phyloP scores from a whole-genome alignment of 2,797 vertebrate species.

The Sphenopsis melanotis region DNA sequence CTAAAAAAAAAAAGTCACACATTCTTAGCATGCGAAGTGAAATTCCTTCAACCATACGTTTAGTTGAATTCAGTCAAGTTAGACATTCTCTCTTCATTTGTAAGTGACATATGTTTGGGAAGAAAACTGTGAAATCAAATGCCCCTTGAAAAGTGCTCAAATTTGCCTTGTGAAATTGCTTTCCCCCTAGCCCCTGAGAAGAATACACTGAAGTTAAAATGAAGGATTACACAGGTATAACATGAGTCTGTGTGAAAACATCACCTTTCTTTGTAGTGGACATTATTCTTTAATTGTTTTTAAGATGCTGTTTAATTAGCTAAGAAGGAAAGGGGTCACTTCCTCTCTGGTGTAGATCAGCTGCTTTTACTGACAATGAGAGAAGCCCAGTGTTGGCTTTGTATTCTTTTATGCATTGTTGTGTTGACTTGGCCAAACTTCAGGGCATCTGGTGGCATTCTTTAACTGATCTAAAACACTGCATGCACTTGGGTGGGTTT shows the following conservation, averaged over 20 bases:
- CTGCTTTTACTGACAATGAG: neutral
- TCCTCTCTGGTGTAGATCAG: neutral
- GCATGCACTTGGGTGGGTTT: accelerated
- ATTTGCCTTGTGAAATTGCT: neutral
- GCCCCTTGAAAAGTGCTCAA: neutral
- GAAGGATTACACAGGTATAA: neutral
- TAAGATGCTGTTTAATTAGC: neutral
- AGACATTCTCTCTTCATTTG: neutral
- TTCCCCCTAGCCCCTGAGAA: neutral
- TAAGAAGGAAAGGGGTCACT: neutral
- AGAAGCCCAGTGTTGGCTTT: neutral
- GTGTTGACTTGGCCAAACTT: neutral
- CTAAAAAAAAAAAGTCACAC: neutral
- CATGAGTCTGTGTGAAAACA: neutral
- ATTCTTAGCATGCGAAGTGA: neutral
- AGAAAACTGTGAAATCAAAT: neutral
- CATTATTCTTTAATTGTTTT: neutral
- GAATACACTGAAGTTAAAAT: neutral
- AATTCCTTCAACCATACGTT: neutral
- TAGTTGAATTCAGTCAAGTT: neutral
- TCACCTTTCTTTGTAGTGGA: neutral
- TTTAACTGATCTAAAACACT: neutral
- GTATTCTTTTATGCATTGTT: neutral
- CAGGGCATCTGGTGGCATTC: neutral
- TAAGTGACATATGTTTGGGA: neutral